Evolutionary conservation across 2,888 invertebrate genomes (phyloP).

Genomic region (Lasioglossum malachurum): DNA sequence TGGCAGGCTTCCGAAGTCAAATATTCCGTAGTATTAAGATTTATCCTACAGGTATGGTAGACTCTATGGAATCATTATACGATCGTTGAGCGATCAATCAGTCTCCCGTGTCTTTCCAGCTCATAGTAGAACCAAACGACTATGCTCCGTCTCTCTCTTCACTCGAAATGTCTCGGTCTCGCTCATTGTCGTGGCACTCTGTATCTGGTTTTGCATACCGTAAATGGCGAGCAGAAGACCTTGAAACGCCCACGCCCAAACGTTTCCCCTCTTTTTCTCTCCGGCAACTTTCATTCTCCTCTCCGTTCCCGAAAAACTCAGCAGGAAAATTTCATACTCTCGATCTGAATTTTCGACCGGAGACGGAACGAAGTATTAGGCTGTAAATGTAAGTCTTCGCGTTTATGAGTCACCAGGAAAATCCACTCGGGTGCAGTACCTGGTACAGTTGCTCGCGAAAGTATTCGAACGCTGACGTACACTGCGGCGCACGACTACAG

Average conservation of each 20-base stretch:
- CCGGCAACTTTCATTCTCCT: background rate
- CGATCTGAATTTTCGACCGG: background rate
- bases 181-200: constrained; percentile 28
- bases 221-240: constrained; percentile 82
- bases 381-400: background rate
- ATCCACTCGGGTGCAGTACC: background rate
- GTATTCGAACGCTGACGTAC: background rate
- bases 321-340: background rate
- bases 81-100: constrained; percentile 6
- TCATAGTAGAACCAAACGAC: background rate
- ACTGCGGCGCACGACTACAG: background rate
- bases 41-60: background rate
- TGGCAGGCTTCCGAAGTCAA: background rate
- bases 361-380: background rate
- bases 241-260: constrained; percentile 82
- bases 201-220: constrained; percentile 68
- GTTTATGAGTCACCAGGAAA: background rate
- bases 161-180: constrained; percentile 20
- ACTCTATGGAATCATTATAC: background rate
- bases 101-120: background rate
- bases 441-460: background rate
- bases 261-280: constrained; percentile 39
- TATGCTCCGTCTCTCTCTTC: background rate
- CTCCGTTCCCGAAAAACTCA: background rate
- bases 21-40: background rate